Evolutionary conservation across 2,797 vertebrate genomes (phyloP).

Genomic region (Gallinago solitaria): DNA sequence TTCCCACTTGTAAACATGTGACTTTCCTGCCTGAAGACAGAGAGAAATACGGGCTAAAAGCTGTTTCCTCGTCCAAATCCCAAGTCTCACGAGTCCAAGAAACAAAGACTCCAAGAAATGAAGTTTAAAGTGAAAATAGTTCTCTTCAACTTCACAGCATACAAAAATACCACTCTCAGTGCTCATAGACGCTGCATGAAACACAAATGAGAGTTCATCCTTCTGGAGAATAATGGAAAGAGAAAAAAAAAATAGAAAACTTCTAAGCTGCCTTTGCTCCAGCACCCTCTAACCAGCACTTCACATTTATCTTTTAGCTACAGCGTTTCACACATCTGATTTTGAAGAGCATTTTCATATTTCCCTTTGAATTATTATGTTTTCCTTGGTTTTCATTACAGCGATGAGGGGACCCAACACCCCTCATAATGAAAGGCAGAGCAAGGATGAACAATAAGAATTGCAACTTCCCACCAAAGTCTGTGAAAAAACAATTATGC

Average conservation of each 20-base stretch:
- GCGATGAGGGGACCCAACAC: background rate
- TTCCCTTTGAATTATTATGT: slow-evolving; percentile 48
- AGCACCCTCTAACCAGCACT: background rate
- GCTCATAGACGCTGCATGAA: background rate
- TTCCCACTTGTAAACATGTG: slow-evolving; percentile 25
- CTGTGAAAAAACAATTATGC: slow-evolving; percentile 16
- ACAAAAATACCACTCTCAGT: background rate
- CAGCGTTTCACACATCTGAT: slow-evolving; percentile 14
- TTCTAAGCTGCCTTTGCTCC: slow-evolving; percentile 33
- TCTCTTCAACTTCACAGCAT: background rate
- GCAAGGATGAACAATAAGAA: slow-evolving; percentile 37
- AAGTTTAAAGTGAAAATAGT: slow-evolving; percentile 11
- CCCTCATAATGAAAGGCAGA: slow-evolving; percentile 64
- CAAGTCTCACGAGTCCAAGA: background rate
- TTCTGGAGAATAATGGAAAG: slow-evolving; percentile 6
- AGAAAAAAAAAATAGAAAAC: background rate
- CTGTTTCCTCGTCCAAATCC: background rate
- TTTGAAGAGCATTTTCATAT: slow-evolving; percentile 45
- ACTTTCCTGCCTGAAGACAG: slow-evolving; percentile 26
- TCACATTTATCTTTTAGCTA: slow-evolving; percentile 11
- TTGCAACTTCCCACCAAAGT: slow-evolving; percentile 43
- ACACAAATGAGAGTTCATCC: background rate
- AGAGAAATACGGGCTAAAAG: background rate
- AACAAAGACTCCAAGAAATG: background rate
- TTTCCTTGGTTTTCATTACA: slow-evolving; percentile 62